A percentile compares a stretch with the other conserved stretches of the same genome.
phyloP scores from a whole-genome alignment of 2,888 invertebrate species.

The Platypus cylindrus region DNA sequence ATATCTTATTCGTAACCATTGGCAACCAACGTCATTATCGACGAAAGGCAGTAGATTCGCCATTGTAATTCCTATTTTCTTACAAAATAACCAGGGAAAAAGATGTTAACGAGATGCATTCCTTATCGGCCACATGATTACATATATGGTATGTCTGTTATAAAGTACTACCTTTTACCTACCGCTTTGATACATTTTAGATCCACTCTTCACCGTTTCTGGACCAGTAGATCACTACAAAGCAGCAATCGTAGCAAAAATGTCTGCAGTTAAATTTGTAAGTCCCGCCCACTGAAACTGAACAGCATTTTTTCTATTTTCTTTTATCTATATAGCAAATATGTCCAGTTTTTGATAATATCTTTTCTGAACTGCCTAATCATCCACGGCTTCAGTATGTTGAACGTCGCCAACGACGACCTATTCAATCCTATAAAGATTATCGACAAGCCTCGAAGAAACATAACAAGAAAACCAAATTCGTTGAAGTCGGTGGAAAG shows the following conservation, averaged over 20 bases:
- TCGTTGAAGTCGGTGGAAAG: conserved; percentile 21
- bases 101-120: conserved; percentile 14
- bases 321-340: conserved; percentile 32
- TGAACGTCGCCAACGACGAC: conserved; percentile 24
- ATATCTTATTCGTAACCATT: too few species aligned
- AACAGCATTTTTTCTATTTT: too few species aligned
- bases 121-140: conserved; percentile 24
- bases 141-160: conserved; percentile 20
- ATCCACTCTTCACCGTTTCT: conserved; percentile 44
- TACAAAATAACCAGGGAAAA: conserved; percentile 2
- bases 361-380: conserved; percentile 45
- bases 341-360: conserved; percentile 43
- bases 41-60: too few species aligned
- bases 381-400: conserved; percentile 39
- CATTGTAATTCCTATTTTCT: too few species aligned
- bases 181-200: conserved; percentile 26
- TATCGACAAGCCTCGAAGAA: conserved; percentile 8
- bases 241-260: conserved; percentile 40
- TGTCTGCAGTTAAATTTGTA: conserved; percentile 43
- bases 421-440: conserved; percentile 19
- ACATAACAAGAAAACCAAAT: conserved; percentile 21
- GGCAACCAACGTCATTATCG: too few species aligned
- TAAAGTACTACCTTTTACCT: too few species aligned
- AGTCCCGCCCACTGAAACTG: too few species aligned
- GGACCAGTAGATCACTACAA: conserved; percentile 44